Base-by-base conservation (phyloP, 2,113 vertebrate genomes). In the Sinocyclocheilus anophthalmus region DNA sequence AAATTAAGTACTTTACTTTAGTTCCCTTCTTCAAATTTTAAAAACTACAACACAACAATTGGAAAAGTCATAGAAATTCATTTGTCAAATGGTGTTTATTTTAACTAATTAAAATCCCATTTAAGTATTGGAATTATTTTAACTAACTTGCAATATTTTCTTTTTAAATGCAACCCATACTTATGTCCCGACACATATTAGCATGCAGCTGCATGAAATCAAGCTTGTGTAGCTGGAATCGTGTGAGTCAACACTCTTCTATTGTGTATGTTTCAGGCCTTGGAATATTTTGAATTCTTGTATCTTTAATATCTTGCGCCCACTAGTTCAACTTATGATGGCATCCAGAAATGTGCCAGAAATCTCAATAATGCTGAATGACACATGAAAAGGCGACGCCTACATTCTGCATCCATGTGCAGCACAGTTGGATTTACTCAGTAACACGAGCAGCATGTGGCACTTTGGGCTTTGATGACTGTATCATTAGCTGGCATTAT, bases 401-500 rank as follows among this genome's bases (percentile, higher is more conserved):
- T 61, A 83, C 75, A 65, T 87, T 83, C 18, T 70, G 82, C 76
- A 42, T 88, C 26, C 45, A 69, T 84, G 42, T 78, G 11, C 33
- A 11, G 24, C 77, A 73, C 73, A 86, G 30, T 65, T 73, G 57
- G 81, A 48, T 76, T 88, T 83, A 65, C 39, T 77, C 10, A 45
- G 33, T 42, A 72, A 61, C 70, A 80, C 33, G 42, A 84, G 70
- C 70, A 84, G 82, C 85, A 69, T 72, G 72, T 83, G 76, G 70
- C 69, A 77, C 42, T 72, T 73, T 59, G 39, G 20, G 69, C 50
- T 69, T 48, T 85, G 88, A 80, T 70, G 89, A 85, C 42, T 76
- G 45, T 78, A 89, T 90, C 73, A 88, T 87, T 83, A 90, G 87
- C 77, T 82, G 73, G 55, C 57, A 85, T 30, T 70, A 85, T 85